Conservation (phyloP, 1,140 invertebrate species). For the Sitophilus oryzae region DNA sequence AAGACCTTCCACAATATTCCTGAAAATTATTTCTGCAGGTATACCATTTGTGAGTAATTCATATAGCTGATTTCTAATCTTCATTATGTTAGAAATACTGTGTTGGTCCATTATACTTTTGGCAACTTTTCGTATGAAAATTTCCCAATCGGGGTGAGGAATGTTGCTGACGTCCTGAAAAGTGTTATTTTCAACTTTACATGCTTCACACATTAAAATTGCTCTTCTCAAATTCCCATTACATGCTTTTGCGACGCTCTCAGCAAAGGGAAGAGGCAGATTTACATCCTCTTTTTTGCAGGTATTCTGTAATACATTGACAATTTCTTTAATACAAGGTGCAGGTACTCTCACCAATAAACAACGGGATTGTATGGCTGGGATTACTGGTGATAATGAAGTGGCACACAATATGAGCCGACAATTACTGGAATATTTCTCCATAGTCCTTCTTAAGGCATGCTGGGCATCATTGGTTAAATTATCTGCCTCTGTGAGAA, state of each 20-base stretch:
- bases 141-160: constrained; percentile 88
- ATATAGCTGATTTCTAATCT: constrained; percentile 84
- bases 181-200: constrained; percentile 87
- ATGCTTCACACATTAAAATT: constrained; percentile 89
- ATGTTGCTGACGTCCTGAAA: constrained; percentile 79
- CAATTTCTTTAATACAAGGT: constrained; percentile 74
- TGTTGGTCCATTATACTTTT: constrained; percentile 84
- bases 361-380: constrained; percentile 92
- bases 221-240: constrained; percentile 90
- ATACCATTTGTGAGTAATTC: constrained; percentile 92
- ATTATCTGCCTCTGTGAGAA: constrained; percentile 92
- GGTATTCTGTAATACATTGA: constrained; percentile 58
- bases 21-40: constrained; percentile 90
- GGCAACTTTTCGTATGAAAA: constrained; percentile 83
- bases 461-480: constrained; percentile 98
- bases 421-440: constrained; percentile 96
- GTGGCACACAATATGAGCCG: constrained; percentile 92
- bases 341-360: constrained; percentile 86
- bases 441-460: constrained; percentile 96
- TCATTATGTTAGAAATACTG: constrained; percentile 73
- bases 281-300: constrained; percentile 81
- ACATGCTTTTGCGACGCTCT: constrained; percentile 71
- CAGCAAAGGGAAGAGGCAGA: constrained; percentile 72
- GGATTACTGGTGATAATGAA: constrained; percentile 90
- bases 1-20: constrained; percentile 77